Percentiles rank a stretch among this genome's conserved stretches.
phyloP scores from a whole-genome alignment of 2,797 vertebrate species.

The Catharus ustulatus region DNA sequence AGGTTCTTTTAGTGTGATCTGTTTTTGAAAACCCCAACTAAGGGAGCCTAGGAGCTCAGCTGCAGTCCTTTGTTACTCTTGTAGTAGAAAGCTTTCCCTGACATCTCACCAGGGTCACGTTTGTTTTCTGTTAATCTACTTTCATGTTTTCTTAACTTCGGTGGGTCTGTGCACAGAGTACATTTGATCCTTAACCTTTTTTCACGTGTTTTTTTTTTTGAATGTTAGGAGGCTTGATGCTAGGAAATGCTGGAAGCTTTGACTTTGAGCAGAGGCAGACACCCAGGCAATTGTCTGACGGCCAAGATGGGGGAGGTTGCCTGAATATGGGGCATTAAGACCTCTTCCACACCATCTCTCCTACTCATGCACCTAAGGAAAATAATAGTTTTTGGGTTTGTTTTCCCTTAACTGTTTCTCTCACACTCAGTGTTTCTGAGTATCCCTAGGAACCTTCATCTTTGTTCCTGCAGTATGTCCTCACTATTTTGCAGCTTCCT shows the following conservation, averaged over 20 bases:
- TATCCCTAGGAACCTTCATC: background rate
- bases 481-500: background rate
- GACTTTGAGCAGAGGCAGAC: background rate
- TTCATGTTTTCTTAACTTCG: background rate
- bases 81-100: background rate
- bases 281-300: background rate
- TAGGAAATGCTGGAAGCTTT: background rate
- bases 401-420: background rate
- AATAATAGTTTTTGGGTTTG: background rate
- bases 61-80: constrained; percentile 16
- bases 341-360: background rate
- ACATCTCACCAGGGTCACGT: background rate
- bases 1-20: background rate
- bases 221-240: background rate
- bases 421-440: background rate
- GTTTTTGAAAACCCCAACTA: background rate
- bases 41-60: background rate
- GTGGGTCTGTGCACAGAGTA: background rate
- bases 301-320: background rate
- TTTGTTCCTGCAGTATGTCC: background rate
- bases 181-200: background rate
- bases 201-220: background rate
- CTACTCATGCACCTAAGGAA: background rate
- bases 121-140: constrained; percentile 19
- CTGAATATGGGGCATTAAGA: background rate